These are phyloP conservation scores for Aleiodes alternator DNA, from an alignment of 2,888 invertebrate genomes.

Conservation along the genomic window DNA sequence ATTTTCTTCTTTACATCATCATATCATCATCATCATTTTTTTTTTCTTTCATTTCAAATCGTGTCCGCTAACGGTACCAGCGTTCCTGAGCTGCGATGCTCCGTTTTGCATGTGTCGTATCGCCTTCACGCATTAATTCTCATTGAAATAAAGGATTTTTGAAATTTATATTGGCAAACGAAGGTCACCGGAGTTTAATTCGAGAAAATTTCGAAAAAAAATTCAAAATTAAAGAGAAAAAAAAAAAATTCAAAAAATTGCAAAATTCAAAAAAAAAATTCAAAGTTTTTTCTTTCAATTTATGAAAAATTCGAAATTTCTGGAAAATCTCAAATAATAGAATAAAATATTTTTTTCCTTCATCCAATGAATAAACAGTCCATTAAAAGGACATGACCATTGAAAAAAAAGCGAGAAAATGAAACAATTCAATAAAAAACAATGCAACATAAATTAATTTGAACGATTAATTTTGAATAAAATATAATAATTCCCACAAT, in stretches of 20 bases:
- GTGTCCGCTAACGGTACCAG: constrained; percentile 62
- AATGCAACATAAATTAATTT: no score
- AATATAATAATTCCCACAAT: constrained; percentile 18
- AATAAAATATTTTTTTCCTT: neutral
- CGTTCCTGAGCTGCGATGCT: constrained; percentile 53
- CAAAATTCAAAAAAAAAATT: no score
- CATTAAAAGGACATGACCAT: no score
- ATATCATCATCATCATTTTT: constrained; percentile 27
- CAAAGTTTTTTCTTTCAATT: no score
- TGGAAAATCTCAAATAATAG: neutral
- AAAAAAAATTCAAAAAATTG: no score
- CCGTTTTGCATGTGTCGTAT: constrained; percentile 54
- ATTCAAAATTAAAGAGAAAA: neutral
- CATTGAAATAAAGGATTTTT: neutral
- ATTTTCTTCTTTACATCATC: no score
- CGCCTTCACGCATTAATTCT: constrained; percentile 46
- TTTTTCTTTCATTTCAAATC: constrained; percentile 39
- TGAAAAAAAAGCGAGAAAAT: no score
- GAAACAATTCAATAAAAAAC: no score
- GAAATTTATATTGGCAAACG: no score
- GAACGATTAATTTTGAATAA: neutral
- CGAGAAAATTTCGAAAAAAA: neutral
- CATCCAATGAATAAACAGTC: no score
- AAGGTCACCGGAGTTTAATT: neutral
- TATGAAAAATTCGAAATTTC: no score